Percentiles rank a stretch among this genome's conserved stretches.
phyloP scores from a whole-genome alignment of 2,113 vertebrate genomes.

The Lutjanus erythropterus region DNA sequence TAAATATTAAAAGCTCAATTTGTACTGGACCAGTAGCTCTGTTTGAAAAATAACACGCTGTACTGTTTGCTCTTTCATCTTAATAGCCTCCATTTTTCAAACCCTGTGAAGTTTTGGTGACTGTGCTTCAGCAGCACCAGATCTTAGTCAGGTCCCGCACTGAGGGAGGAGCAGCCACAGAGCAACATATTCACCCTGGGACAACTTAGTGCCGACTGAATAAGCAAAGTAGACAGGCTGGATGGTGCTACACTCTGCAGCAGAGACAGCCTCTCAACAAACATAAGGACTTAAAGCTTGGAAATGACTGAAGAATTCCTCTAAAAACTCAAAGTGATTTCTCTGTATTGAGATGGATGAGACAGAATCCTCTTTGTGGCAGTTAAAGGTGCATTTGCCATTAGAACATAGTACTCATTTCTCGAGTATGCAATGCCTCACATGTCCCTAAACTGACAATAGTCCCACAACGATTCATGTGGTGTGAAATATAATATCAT shows the following conservation, averaged over 20 bases:
- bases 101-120: neutral
- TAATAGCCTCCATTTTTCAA: constrained; percentile 9
- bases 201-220: constrained; percentile 35
- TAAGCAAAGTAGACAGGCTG: constrained; percentile 13
- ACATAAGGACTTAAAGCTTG: neutral
- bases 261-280: constrained; percentile 3
- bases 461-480: neutral
- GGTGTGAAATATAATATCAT: neutral
- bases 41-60: neutral
- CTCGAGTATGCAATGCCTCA: neutral
- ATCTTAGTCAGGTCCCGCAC: neutral
- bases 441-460: neutral
- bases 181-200: constrained; percentile 8
- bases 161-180: neutral
- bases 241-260: neutral
- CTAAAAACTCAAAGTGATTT: neutral
- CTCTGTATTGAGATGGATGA: neutral
- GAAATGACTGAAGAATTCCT: neutral
- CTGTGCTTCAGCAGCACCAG: neutral
- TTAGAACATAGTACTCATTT: neutral
- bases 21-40: too few relatives aligned
- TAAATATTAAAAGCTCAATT: neutral
- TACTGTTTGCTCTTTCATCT: neutral
- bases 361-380: neutral
- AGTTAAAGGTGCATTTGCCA: neutral